Evolutionary conservation across 1,140 invertebrate genomes (phyloP), one percentile per base, ranked within the genome.

Genomic region (Trinorchestia longiramus): DNA sequence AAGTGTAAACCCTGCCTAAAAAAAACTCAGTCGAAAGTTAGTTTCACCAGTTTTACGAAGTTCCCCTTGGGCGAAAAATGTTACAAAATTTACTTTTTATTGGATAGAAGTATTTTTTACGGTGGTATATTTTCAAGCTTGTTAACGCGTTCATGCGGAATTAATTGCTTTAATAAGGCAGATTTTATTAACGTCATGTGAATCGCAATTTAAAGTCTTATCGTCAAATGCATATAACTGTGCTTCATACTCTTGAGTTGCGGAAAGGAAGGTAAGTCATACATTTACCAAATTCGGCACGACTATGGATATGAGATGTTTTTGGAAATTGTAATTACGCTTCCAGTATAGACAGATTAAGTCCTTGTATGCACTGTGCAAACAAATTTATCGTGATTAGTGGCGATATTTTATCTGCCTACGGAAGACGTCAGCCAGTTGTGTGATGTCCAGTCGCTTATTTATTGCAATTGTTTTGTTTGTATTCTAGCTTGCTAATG

Each of bases 401-500:
- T 77, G 62, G 28, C 36, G 15, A 36, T 77, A 8, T 53, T 53
- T 53, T 8, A 19, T 3, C 8, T 36, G 62, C 62, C 62, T 77
- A 36, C 62, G 1, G 62, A 77, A 77, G 15, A 77, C 62, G 62
- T 77, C 62, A 77, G 62, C 28, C 62, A 77, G 62, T 77, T 36
- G 62, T 45, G 44, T 45, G 44, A 40, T n/a, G 44, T 11, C 43
- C 36, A 94, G 43, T 94, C 92, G 92, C 92, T 94, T 94, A 94
- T 94, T 94, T 94, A 94, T 94, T 94, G 92, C 40, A 94, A 47
- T 45, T 94, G 43, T 45, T 94, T 90, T 45, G 44, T 94, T 43
- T 42, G 44, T 94, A 45, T 45, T 94, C 36, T 94, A 94, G 92
- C 43, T 94, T 45, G 92, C 92, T 94, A 90, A 90, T 90, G 92